phyloP scores from a whole-genome alignment of 2,113 vertebrate genomes.

The Actenoides hombroni region DNA sequence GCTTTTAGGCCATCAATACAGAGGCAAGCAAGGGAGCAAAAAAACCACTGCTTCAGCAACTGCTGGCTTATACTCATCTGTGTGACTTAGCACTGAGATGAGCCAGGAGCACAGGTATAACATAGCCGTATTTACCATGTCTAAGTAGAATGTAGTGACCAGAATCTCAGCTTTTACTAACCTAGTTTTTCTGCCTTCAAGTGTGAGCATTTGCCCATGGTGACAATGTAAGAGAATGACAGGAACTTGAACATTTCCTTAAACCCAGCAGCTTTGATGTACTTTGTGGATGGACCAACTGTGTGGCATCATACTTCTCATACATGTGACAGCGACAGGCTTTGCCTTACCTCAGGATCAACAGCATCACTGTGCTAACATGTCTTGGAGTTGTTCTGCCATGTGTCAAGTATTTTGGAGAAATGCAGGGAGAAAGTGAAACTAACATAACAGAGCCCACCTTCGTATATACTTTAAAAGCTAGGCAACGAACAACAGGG shows the following conservation, averaged over 20 bases:
- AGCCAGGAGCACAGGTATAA: background rate
- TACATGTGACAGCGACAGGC: fast-evolving
- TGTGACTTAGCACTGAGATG: background rate
- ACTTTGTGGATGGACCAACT: background rate
- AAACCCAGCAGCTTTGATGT: background rate
- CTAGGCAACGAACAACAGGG: background rate
- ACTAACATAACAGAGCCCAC: background rate
- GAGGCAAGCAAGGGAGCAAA: background rate
- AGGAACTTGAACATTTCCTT: background rate
- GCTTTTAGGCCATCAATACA: background rate
- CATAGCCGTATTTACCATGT: background rate
- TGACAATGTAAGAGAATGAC: background rate
- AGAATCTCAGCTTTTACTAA: background rate
- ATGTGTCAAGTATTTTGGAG: background rate
- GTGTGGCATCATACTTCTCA: background rate
- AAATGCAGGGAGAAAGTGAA: background rate
- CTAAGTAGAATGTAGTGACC: background rate
- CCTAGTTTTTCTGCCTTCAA: background rate
- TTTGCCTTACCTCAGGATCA: background rate
- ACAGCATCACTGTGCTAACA: background rate
- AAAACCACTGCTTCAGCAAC: background rate
- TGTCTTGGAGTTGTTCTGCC: background rate
- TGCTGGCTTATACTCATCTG: background rate
- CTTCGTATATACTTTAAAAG: background rate
- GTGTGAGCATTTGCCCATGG: background rate